A percentile compares a stretch with the other conserved stretches of the same genome.
phyloP scores from a whole-genome alignment of 2,888 invertebrate species.

The Acrobasis repandana region DNA sequence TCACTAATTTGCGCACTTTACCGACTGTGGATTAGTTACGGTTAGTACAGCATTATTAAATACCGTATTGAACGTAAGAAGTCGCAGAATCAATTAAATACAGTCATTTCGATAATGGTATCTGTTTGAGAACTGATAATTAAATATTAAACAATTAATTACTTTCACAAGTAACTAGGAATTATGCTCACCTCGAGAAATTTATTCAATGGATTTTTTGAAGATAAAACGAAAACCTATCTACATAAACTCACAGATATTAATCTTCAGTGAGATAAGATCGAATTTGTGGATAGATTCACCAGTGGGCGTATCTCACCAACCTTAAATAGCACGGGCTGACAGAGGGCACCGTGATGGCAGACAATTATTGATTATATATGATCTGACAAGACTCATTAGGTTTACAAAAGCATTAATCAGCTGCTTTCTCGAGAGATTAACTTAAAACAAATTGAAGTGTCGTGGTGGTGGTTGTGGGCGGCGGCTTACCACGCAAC shows the following conservation, averaged over 20 bases:
- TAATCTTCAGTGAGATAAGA: conserved; percentile 17
- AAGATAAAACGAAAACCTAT: background rate
- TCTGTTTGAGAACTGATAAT: background rate
- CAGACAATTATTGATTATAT: conserved; percentile 62
- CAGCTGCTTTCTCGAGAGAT: conserved; percentile 66
- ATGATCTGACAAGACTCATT: conserved; percentile 67
- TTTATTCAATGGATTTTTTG: background rate
- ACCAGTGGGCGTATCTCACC: conserved; percentile 43
- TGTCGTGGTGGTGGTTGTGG: conserved; percentile 51
- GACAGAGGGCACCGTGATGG: conserved; percentile 39
- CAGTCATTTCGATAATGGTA: background rate
- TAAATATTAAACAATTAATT: background rate
- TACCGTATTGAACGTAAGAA: conserved; percentile 5
- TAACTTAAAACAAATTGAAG: conserved; percentile 75
- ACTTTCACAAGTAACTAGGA: background rate
- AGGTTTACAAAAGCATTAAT: conserved; percentile 70
- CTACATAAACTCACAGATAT: conserved; percentile 15
- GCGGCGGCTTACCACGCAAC: conserved; percentile 60
- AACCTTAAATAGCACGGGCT: conserved; percentile 30
- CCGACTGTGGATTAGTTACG: conserved; percentile 7
- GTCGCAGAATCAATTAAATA: background rate
- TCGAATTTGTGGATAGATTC: conserved; percentile 35
- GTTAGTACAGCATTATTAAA: conserved; percentile 1
- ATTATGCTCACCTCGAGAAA: background rate
- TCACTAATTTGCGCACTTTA: conserved; percentile 8